These are phyloP conservation scores for Pedicia rivosa DNA, from an alignment of 2,888 invertebrate species.

Conservation along the genomic window DNA sequence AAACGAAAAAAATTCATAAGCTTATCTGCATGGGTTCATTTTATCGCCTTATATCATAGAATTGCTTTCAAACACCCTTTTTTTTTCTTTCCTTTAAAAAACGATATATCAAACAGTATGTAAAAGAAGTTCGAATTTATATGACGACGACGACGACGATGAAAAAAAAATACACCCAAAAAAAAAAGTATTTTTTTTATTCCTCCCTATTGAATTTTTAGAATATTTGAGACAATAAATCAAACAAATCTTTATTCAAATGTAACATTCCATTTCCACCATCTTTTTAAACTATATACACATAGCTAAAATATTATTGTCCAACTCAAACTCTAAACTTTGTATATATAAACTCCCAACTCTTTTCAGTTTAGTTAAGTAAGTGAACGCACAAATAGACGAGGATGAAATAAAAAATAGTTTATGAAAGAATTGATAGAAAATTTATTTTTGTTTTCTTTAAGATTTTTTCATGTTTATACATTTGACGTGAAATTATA, in stretches of 20 bases:
- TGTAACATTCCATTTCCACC: neutral
- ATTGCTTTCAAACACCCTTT: neutral
- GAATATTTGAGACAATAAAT: neutral
- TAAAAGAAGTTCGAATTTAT: neutral
- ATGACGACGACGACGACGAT: neutral
- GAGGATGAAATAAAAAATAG: too few relatives aligned
- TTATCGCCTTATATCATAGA: neutral
- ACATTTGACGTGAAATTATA: too few relatives aligned
- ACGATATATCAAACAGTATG: neutral
- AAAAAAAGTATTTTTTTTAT: neutral
- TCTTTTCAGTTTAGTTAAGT: too few relatives aligned
- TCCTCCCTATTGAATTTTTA: neutral
- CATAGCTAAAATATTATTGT: too few relatives aligned
- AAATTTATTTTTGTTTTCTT: too few relatives aligned
- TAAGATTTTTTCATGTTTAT: too few relatives aligned
- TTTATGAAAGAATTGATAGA: too few relatives aligned
- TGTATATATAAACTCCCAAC: too few relatives aligned
- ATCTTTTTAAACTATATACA: too few relatives aligned
- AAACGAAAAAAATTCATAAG: neutral
- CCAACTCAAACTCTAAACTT: too few relatives aligned
- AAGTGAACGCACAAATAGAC: too few relatives aligned
- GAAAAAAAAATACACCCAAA: neutral
- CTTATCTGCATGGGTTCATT: neutral
- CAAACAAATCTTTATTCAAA: neutral
- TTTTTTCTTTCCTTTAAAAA: neutral